A percentile compares a stretch with the other conserved stretches of the same genome.
phyloP scores from a whole-genome alignment of 2,113 vertebrate species.

The Emberiza fucata region DNA sequence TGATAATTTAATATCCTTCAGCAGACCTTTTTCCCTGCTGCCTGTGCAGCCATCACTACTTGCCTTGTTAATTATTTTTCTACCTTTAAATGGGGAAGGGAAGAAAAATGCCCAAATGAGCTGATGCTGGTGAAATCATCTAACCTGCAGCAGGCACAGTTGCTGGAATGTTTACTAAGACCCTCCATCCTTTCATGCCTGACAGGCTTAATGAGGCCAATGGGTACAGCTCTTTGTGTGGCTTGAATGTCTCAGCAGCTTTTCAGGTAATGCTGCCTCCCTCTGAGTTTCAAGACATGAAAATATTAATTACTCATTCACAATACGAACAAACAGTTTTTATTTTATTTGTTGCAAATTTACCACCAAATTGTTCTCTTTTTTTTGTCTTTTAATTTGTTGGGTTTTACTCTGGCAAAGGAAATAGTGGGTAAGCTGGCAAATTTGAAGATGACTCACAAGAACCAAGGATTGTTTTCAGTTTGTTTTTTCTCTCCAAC shows the following conservation, averaged over 20 bases:
- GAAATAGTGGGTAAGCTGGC: neutral
- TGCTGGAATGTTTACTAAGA: neutral
- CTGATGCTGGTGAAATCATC: neutral
- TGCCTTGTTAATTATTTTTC: neutral
- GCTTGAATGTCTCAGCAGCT: neutral
- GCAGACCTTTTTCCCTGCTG: neutral
- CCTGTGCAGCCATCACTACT: neutral
- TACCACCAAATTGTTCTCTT: neutral
- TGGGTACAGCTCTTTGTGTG: neutral
- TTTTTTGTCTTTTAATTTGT: neutral
- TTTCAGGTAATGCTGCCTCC: neutral
- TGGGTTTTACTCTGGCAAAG: neutral
- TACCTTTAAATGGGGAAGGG: neutral
- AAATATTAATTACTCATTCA: slow-evolving; percentile 13
- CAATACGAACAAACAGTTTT: neutral
- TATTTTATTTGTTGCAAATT: neutral
- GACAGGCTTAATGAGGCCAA: neutral
- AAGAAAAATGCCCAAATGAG: neutral
- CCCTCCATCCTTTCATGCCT: neutral
- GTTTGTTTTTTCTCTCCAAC: neutral
- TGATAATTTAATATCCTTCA: neutral
- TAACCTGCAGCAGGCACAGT: neutral
- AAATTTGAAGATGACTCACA: neutral
- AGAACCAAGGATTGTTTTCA: neutral
- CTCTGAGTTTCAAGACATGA: neutral